Evolutionary conservation across 1,140 invertebrate species (phyloP), one percentile per base, ranked within the genome.

Genomic region (Diachasmimorpha longicaudata): DNA sequence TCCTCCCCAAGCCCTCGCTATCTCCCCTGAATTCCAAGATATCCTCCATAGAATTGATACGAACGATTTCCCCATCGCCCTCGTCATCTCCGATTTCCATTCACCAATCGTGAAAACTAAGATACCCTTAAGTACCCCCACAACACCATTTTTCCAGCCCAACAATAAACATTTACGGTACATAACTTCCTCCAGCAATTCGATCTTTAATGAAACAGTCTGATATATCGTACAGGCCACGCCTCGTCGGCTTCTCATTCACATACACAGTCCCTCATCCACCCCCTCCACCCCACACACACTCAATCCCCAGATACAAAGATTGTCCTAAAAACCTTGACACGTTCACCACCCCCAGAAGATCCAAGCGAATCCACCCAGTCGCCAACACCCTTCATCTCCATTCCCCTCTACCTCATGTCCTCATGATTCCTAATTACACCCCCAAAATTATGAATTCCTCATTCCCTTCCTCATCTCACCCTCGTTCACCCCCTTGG

Each of bases 271-370:
- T n/a, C 48, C 21, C 58, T 25, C 58, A 2, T 16, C n/a, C 31
- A 6, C 31, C 31, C 31, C 2, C 31, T 31, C 2, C 31, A 3
- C 31, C 31, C 31, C 31, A 31, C 58, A 23, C 58, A 13, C 19
- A 1, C 58, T 14, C 21, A 25, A n/a, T 11, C 58, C 58, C 58
- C 10, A 55, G 48, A 55, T 55, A 55, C 58, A 63, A 25, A 63
- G 58, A 23, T 63, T 23, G 58, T 63, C 19, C 58, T 19, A 63
- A 63, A 63, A 63, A 63, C 58, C 58, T 63, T 63, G 58, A 63
- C 58, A 63, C 58, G 8, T 25, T 25, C 21, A 19, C 16, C 58
- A 25, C 52, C 52, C 19, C 52, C 19, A 63, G 11, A 14, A 25
- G 19, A 14, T 2, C 31, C 31, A 31, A 31, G 31, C 31, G 2